phyloP scores from a whole-genome alignment of 1,140 invertebrate species.

The Dendrolimus kikuchii region DNA sequence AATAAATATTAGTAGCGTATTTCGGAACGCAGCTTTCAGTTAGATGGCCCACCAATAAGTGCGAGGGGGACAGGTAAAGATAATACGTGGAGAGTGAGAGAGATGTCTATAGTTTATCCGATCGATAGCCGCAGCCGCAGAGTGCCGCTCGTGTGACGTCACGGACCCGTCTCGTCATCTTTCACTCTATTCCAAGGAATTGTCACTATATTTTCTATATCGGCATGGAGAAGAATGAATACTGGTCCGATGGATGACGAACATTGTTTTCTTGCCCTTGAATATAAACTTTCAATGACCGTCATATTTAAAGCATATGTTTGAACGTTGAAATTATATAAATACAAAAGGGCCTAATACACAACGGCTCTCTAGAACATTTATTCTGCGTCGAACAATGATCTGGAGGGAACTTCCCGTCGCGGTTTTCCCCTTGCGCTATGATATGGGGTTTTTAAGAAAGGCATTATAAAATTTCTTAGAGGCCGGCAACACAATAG shows the following conservation, averaged over 20 bases:
- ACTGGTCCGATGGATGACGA: slow-evolving; percentile 7
- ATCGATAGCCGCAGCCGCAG: slow-evolving; percentile 71
- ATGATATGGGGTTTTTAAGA: too few species aligned
- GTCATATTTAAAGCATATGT: not conserved
- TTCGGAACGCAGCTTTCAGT: slow-evolving; percentile 57
- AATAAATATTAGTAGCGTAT: slow-evolving; percentile 71
- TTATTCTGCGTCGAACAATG: not conserved
- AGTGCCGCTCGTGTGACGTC: slow-evolving; percentile 63
- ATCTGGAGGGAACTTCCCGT: too few species aligned
- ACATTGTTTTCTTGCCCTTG: not conserved
- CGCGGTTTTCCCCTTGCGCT: too few species aligned
- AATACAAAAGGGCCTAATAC: not conserved
- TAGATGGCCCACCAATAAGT: slow-evolving; percentile 25
- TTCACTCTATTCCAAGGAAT: slow-evolving; percentile 57
- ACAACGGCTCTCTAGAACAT: slow-evolving; percentile 7
- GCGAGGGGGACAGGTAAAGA: slow-evolving; percentile 33
- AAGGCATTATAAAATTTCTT: too few species aligned
- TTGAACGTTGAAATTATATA: not conserved
- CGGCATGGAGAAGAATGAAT: slow-evolving; percentile 24
- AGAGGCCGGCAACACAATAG: too few species aligned
- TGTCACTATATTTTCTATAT: slow-evolving; percentile 52
- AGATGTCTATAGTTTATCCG: slow-evolving; percentile 45
- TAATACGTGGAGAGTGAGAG: slow-evolving; percentile 31
- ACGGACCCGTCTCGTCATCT: slow-evolving; percentile 65
- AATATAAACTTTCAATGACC: not conserved